A percentile compares a stretch with the other conserved stretches of the same genome.
Conservation (phyloP, 2,113 vertebrate genomes). For the Peromyscus californicus region DNA sequence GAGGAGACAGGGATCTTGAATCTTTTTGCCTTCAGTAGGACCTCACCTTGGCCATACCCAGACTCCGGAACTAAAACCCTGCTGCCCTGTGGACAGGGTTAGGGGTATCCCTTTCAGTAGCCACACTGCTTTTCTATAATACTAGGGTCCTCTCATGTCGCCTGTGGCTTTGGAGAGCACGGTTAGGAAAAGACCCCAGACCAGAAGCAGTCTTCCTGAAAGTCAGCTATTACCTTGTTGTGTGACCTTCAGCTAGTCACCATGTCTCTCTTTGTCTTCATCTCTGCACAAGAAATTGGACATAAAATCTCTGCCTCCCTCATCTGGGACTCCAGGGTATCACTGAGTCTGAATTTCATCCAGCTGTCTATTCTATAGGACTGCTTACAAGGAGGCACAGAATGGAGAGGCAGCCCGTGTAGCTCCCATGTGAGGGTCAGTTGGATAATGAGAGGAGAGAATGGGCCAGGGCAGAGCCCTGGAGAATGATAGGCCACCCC, state of each 20-base stretch:
- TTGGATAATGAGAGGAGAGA: neutral
- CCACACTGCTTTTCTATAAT: constrained; percentile 42
- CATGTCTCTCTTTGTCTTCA: constrained; percentile 42
- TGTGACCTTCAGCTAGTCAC: constrained; percentile 26
- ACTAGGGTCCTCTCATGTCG: neutral
- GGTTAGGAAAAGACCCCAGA: constrained; percentile 19
- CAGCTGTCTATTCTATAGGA: constrained; percentile 7
- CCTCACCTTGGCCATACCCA: neutral
- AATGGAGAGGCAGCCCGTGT: neutral
- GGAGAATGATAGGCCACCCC: neutral
- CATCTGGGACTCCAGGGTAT: constrained; percentile 6
- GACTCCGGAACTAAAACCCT: constrained; percentile 15
- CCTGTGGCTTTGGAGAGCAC: constrained; percentile 20
- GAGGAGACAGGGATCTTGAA: neutral
- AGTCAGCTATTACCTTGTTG: constrained; percentile 2
- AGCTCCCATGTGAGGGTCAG: neutral
- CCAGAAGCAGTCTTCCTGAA: neutral
- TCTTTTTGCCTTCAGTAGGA: neutral
- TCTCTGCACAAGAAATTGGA: constrained; percentile 30
- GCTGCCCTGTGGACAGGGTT: neutral
- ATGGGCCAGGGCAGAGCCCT: neutral
- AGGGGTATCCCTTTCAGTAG: neutral
- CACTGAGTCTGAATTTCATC: constrained; percentile 33
- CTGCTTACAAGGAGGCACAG: neutral
- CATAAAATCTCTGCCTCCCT: neutral